Percentiles rank a stretch among this genome's conserved stretches.
These are phyloP conservation scores for Achatina immaculata DNA, from an alignment of 1,140 invertebrate genomes.

Conservation along the genomic window DNA sequence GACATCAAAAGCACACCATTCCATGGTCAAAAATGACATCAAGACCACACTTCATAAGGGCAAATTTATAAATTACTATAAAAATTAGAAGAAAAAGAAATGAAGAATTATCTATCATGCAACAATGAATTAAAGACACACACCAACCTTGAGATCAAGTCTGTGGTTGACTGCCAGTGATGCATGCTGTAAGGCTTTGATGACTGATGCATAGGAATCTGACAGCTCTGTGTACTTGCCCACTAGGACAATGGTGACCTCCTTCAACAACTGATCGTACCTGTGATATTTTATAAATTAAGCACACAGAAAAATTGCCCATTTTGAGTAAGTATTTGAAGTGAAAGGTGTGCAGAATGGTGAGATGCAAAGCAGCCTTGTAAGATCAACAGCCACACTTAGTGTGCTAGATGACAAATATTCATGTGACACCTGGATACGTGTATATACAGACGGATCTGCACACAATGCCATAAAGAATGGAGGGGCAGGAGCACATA, in stretches of 20 bases:
- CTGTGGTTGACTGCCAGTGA: constrained; percentile 86
- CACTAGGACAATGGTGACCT: constrained; percentile 95
- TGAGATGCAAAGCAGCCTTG: too few species aligned
- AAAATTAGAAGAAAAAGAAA: not conserved
- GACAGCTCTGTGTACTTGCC: constrained; percentile 98
- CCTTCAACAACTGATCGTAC: constrained; percentile 73
- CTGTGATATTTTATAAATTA: constrained; percentile 46
- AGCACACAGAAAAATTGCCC: too few species aligned
- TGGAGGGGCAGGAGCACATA: too few species aligned
- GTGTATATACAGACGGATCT: too few species aligned
- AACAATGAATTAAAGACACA: not conserved
- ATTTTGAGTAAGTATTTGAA: too few species aligned
- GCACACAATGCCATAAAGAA: too few species aligned
- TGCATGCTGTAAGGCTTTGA: constrained; percentile 94
- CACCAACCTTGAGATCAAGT: constrained; percentile 81
- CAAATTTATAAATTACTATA: not conserved
- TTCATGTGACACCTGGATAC: too few species aligned
- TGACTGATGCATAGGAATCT: constrained; percentile 96
- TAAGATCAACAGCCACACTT: too few species aligned
- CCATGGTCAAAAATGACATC: not conserved
- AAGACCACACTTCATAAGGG: not conserved
- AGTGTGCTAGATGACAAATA: too few species aligned
- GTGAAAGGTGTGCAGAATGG: too few species aligned
- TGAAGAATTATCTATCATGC: not conserved
- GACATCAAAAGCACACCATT: not conserved